phyloP scores from a whole-genome alignment of 2,888 invertebrate species.

The Lasius fuliginosus region DNA sequence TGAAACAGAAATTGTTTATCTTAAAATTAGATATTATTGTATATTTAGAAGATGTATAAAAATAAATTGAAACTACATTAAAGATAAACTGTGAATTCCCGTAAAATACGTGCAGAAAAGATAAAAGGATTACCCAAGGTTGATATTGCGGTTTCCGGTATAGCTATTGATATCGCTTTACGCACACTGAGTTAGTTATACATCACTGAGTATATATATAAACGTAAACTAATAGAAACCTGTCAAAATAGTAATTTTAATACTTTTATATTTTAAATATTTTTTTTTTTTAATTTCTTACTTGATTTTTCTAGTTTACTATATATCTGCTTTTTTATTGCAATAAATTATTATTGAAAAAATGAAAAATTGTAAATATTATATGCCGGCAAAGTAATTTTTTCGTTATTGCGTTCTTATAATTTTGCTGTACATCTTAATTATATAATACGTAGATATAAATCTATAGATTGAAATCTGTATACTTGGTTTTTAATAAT shows the following conservation, averaged over 20 bases:
- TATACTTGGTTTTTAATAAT: not conserved
- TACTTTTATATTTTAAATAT: not conserved
- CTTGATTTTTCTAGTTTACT: too few species aligned
- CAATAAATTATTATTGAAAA: not conserved
- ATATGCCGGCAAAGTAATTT: not conserved
- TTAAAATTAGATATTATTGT: not conserved
- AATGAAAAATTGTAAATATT: not conserved
- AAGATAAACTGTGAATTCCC: not conserved
- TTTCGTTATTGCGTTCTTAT: not conserved
- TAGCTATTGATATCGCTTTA: not conserved
- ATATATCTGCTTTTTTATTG: not conserved
- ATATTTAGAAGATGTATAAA: not conserved
- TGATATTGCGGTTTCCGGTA: conserved; percentile 41
- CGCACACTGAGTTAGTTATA: not conserved
- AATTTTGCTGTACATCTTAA: not conserved
- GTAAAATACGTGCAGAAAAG: not conserved
- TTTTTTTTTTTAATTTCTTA: not conserved
- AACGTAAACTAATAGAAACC: not conserved
- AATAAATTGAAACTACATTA: not conserved
- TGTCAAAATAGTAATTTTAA: not conserved
- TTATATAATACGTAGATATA: not conserved
- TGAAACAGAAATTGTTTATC: not conserved
- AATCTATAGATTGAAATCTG: not conserved
- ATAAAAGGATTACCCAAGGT: conserved; percentile 31
- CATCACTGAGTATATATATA: not conserved